Evolutionary conservation across 2,113 vertebrate species (phyloP), one percentile per base, ranked within the genome.

Genomic region (Cyrtonyx montezumae): DNA sequence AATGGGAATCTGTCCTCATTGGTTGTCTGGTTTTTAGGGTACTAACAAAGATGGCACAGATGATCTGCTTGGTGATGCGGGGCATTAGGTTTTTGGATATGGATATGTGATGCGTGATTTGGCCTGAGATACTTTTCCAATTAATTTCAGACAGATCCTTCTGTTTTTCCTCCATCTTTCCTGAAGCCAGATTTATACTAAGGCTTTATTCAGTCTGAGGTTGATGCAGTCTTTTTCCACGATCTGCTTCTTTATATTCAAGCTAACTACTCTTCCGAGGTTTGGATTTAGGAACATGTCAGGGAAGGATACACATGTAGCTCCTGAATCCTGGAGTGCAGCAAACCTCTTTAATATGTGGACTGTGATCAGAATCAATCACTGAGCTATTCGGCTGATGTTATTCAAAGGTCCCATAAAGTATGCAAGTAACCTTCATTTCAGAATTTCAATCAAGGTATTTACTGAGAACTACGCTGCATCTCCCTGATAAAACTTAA

Each of bases 301-400:
- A 36, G 46, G 55, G 43, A 88, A 28, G 36, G 56, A 63, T n/a
- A 76, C 30, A 68, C 51, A 65, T 2, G 1, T 4, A 66, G 14
- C 46, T 85, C 62, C 48, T 0, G 0, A 84, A 74, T 36, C 71
- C 62, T 49, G 53, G 71, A 49, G 55, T 30, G 70, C 91, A 84
- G 78, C 67, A 84, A 42, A 87, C 61, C 37, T 62, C 78, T 71
- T 71, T 69, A 82, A 59, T 53, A 73, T 71, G 58, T 63, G 81
- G 65, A 59, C 62, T 89, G 79, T 73, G 92, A 93, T 76, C 77
- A 89, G 53, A 95, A 92, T 76, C 95, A 87, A 82, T 94, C 92
- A 92, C 74, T 51, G 40, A 43, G 49, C 75, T 90, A 95, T 89
- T 95, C 84, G 93, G 69, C 74, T 3, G 1, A 68, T 79, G 58